These are phyloP conservation scores for Syrista parreyssii DNA, from an alignment of 2,888 invertebrate genomes.

Conservation along the genomic window DNA sequence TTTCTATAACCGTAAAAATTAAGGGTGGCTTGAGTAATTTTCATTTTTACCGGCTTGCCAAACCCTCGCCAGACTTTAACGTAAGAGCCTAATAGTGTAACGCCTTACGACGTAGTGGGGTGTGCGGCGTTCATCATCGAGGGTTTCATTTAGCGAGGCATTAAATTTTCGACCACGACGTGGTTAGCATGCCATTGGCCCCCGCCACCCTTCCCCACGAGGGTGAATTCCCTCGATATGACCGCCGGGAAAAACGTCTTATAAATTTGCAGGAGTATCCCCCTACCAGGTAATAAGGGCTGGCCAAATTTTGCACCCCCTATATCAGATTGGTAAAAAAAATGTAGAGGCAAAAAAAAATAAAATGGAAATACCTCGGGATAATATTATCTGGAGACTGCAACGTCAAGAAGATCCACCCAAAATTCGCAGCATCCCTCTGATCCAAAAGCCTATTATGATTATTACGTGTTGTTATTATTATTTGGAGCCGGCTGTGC, in stretches of 20 bases:
- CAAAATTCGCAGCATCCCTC: background rate
- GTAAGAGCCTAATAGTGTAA: background rate
- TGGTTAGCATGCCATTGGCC: slow-evolving; percentile 4
- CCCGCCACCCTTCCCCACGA: background rate
- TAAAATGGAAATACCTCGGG: background rate
- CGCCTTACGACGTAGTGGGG: background rate
- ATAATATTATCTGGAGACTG: background rate
- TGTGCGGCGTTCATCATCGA: background rate
- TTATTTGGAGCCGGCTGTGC: background rate
- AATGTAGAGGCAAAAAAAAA: background rate
- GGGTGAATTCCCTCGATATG: background rate
- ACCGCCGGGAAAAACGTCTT: slow-evolving; percentile 1
- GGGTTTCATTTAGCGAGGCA: slow-evolving; percentile 5
- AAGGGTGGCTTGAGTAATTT: background rate
- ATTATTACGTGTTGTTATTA: background rate
- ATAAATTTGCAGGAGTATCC: background rate
- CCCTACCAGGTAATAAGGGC: background rate
- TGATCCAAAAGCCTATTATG: background rate
- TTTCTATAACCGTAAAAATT: background rate
- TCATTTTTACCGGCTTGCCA: background rate
- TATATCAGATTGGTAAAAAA: background rate
- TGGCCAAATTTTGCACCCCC: background rate
- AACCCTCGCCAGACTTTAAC: background rate
- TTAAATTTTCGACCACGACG: slow-evolving; percentile 1
- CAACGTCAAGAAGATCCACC: background rate